These are phyloP conservation scores for Colinus virginianus DNA, from an alignment of 2,113 vertebrate genomes.

Conservation along the genomic window DNA sequence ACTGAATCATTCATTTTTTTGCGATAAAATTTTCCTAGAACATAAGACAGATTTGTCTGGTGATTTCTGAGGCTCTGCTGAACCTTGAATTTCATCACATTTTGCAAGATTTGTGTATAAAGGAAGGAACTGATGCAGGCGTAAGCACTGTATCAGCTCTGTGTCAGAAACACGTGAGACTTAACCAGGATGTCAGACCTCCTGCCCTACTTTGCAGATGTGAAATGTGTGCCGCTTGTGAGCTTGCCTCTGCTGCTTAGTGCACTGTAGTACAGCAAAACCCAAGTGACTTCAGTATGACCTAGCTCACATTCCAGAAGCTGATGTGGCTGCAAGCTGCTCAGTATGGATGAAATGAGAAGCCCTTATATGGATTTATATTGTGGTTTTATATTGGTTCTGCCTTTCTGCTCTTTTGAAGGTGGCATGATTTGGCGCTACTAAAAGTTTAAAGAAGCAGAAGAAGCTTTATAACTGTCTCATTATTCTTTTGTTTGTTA, in stretches of 20 bases:
- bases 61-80: neutral
- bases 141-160: neutral
- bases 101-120: neutral
- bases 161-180: accelerated
- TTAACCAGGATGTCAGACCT: neutral
- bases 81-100: neutral
- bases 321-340: neutral
- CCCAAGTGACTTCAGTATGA: neutral
- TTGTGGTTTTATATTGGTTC: neutral
- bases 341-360: accelerated
- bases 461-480: neutral
- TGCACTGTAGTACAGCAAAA: neutral
- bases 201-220: neutral
- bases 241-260: neutral
- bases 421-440: neutral
- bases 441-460: neutral
- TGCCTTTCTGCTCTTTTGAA: neutral
- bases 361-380: neutral
- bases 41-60: neutral
- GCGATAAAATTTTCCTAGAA: neutral
- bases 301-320: neutral
- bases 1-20: accelerated
- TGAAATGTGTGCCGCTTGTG: neutral
- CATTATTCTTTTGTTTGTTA: neutral
- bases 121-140: neutral